phyloP scores from a whole-genome alignment of 2,113 vertebrate genomes.

The Platycercus adscitus region DNA sequence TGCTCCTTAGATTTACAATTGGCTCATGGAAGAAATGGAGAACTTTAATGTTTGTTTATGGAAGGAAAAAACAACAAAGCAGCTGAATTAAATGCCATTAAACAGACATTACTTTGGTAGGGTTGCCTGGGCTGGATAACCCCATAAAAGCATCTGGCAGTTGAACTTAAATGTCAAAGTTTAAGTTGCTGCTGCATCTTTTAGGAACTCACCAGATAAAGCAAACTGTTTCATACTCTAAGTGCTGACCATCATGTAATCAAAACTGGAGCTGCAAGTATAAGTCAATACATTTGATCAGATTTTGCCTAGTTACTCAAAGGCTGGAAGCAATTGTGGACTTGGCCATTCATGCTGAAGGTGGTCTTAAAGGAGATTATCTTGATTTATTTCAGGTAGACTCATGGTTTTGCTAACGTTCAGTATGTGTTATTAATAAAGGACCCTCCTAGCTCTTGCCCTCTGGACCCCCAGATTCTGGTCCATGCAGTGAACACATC shows the following conservation, averaged over 20 bases:
- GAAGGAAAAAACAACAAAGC: background rate
- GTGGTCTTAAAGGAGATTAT: constrained; percentile 16
- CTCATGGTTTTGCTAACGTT: background rate
- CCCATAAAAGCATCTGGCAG: background rate
- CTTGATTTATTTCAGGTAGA: constrained; percentile 3
- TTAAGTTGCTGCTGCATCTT: background rate
- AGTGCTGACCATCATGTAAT: background rate
- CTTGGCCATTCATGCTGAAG: background rate
- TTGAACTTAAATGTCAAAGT: background rate
- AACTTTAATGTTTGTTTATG: background rate
- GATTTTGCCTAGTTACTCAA: background rate
- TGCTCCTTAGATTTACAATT: background rate
- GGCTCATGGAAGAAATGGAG: background rate
- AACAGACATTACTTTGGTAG: background rate
- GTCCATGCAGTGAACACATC: background rate
- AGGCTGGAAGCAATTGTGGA: background rate
- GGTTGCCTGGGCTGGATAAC: background rate
- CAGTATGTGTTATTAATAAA: background rate
- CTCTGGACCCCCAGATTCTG: background rate
- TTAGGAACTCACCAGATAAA: background rate
- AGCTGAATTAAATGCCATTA: background rate
- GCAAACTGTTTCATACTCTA: background rate
- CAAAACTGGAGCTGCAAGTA: background rate
- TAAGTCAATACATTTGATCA: background rate
- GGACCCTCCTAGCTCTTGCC: background rate